Evolutionary conservation across 2,888 invertebrate genomes (phyloP), one percentile per base, ranked within the genome.

Genomic region (Allacma fusca): DNA sequence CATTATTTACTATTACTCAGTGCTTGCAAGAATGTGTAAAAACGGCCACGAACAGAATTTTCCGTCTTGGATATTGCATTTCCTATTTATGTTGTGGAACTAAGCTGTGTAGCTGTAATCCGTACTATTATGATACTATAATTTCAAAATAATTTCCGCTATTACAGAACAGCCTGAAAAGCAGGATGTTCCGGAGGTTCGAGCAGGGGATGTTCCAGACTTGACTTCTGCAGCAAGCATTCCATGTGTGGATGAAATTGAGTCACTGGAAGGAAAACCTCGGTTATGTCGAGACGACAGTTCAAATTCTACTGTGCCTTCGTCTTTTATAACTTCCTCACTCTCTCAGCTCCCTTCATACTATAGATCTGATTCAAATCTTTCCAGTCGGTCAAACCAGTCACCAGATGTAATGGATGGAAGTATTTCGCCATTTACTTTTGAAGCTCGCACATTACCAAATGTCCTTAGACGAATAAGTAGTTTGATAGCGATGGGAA

Each of bases 401-500:
- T 82, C 83, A 0, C 83, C 83, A 2, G 82, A 82, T 24, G 59
- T 79, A 1, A 44, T 80, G 62, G 82, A 81, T 59, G 82, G 81
- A 5, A 69, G 59, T 34, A 75, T 77, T 9, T 80, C 82, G 12
- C 83, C 82, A 23, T 82, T 80, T 67, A 70, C 79, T 0, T 84
- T 82, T 75, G 92, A 93, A 86, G 93, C 91, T n/a, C 89, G 93
- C 78, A 94, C 93, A 86, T 89, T 96, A 84, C 92, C 93, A 0
- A 95, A 94, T 88, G 95, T 97, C 79, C 88, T 97, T 24, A 92
- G 92, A 85, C 90, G 96, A 84, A 94, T 97, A 71, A 94, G 94
- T 85, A 95, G 93, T 86, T 91, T 96, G 71, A 89, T 96, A 65
- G 95, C 94, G n/a, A 87, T 92, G 75, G 93, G 92, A 84, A 92